Evolutionary conservation across 1,140 invertebrate genomes (phyloP).

Genomic region (Heliothis virescens): DNA sequence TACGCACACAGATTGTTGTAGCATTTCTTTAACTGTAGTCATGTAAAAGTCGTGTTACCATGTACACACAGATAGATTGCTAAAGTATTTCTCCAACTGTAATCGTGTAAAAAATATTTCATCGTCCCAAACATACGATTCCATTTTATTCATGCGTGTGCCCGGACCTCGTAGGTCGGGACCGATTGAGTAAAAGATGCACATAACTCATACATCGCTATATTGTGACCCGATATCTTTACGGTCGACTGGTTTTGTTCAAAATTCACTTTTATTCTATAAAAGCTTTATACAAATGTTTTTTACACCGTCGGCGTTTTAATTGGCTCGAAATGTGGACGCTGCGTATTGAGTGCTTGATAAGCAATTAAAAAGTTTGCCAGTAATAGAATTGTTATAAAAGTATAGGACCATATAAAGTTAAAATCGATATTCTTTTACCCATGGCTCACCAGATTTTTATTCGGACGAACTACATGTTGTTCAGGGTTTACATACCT

Average conservation of each 20-base stretch:
- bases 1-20: too few species aligned
- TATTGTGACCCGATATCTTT: constrained; percentile 34
- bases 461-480: background rate
- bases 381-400: background rate
- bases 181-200: background rate
- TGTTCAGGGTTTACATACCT: background rate
- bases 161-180: background rate
- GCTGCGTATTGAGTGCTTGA: background rate
- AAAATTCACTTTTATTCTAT: constrained; percentile 39
- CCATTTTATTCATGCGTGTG: too few species aligned
- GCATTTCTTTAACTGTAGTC: too few species aligned
- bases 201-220: constrained; percentile 31
- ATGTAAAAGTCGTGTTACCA: too few species aligned
- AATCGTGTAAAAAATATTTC: too few species aligned
- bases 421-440: background rate
- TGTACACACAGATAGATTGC: too few species aligned
- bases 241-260: constrained; percentile 30
- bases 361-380: background rate
- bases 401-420: background rate
- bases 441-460: background rate
- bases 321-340: constrained; percentile 26
- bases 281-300: constrained; percentile 27
- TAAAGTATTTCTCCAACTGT: too few species aligned
- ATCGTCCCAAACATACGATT: too few species aligned
- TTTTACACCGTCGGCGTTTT: constrained; percentile 15